Percentiles rank a stretch among this genome's conserved stretches.
phyloP scores from a whole-genome alignment of 2,113 vertebrate species.

The Platichthys stellatus region DNA sequence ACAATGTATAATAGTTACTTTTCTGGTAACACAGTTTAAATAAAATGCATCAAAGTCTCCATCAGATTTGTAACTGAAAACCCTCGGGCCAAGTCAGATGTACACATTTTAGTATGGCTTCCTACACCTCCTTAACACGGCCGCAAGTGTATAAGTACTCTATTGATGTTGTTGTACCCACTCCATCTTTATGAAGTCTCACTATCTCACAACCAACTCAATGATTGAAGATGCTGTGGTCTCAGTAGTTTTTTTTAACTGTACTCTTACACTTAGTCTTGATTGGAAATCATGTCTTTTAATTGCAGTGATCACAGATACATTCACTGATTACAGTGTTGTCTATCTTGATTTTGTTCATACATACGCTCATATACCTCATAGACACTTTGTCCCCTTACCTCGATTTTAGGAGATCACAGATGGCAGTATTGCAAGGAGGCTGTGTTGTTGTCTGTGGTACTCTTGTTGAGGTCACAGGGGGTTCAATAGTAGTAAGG shows the following conservation, averaged over 20 bases:
- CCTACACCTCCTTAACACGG: no score
- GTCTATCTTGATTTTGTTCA: background rate
- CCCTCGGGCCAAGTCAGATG: no score
- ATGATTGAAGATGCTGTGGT: background rate
- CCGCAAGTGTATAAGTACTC: no score
- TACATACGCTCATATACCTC: background rate
- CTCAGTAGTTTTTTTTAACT: background rate
- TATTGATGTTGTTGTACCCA: no score
- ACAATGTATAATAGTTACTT: no score
- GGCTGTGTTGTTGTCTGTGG: background rate
- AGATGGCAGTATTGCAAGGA: conserved; percentile 71
- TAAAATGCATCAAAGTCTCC: no score
- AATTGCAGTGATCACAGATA: background rate
- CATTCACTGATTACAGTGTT: background rate
- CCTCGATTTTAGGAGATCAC: conserved; percentile 85
- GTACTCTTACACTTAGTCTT: background rate
- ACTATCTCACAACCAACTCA: background rate
- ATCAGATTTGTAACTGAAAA: no score
- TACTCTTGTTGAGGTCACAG: background rate
- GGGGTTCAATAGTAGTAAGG: conserved; percentile 30
- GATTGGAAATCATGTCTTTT: background rate
- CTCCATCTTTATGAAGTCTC: no score
- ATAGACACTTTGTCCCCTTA: conserved; percentile 76
- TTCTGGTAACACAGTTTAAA: no score
- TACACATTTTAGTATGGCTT: no score